These are phyloP conservation scores for Saguinus imperator DNA, from an alignment of 2,113 vertebrate species.

Conservation along the genomic window DNA sequence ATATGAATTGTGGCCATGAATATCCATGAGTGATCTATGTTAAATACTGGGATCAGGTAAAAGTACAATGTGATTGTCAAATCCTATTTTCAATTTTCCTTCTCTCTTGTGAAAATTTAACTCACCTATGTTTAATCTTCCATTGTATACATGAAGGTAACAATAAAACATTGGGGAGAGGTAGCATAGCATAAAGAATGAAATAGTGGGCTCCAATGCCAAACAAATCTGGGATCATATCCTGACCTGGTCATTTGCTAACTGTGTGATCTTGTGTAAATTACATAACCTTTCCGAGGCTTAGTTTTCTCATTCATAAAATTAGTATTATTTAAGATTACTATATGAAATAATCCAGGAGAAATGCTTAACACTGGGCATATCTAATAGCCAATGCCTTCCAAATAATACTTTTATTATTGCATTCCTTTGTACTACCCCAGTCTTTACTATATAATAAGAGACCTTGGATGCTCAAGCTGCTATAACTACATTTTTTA, in stretches of 20 bases:
- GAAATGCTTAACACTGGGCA: neutral
- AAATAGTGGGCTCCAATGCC: neutral
- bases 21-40: neutral
- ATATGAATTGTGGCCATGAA: neutral
- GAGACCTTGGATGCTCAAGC: neutral
- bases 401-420: neutral
- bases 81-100: constrained; percentile 30
- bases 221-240: neutral
- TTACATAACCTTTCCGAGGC: neutral
- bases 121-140: constrained; percentile 1
- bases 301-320: neutral
- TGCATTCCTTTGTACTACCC: neutral
- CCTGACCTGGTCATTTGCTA: neutral
- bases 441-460: neutral
- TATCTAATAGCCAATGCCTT: neutral
- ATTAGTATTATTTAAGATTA: constrained; percentile 29
- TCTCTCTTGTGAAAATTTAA: constrained; percentile 15
- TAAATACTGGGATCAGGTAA: neutral
- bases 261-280: neutral
- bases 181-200: neutral
- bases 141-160: neutral
- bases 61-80: neutral
- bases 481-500: neutral
- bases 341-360: neutral
- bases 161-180: neutral